phyloP scores from a whole-genome alignment of 2,113 vertebrate genomes.

The human region GRCh38 chr7:93976001-93976500 shows the following conservation, averaged over 20 bases:
- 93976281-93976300: not conserved
- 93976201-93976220: not conserved
- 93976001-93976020: not conserved
- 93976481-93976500: not conserved
- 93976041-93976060: not conserved
- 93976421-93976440: not conserved
- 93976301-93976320: not conserved
- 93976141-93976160: not conserved
- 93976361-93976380: not conserved
- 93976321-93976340: not conserved
- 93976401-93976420: not conserved
- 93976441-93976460: not conserved
- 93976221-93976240: not conserved
- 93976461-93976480: not conserved
- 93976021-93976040: not conserved
- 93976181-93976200: not conserved
- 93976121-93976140: not conserved
- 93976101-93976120: not conserved
- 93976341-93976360: not conserved
- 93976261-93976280: not conserved
- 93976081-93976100: not conserved
- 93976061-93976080: not conserved
- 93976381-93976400: not conserved
- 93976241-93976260: not conserved
- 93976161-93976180: constrained; percentile 10